These are phyloP conservation scores for Pelusios castaneus DNA, from an alignment of 2,113 vertebrate genomes.

Conservation along the genomic window DNA sequence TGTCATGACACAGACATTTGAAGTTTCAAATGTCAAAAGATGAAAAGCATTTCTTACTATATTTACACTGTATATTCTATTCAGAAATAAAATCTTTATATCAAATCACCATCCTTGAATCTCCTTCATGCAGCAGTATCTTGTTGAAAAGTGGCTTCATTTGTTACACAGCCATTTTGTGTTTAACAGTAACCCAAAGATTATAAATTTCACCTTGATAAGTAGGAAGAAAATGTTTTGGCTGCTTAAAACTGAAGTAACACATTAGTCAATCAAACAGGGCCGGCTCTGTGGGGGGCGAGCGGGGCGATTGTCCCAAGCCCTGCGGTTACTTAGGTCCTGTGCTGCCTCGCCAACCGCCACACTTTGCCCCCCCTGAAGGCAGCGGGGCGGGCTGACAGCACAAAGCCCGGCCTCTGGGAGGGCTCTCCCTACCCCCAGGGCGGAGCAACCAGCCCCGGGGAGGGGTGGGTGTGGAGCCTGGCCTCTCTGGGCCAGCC, in stretches of 20 bases:
- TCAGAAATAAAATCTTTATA: background rate
- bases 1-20: background rate
- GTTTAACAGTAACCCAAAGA: background rate
- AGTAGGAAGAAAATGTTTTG: background rate
- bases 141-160: background rate
- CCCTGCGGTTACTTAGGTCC: too few species aligned
- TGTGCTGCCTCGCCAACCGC: too few species aligned
- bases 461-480: too few species aligned
- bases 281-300: too few species aligned
- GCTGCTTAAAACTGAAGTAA: background rate
- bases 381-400: too few species aligned
- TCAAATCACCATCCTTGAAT: background rate
- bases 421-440: too few species aligned
- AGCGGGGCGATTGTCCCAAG: too few species aligned
- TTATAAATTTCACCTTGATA: conserved; percentile 7
- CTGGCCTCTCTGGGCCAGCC: too few species aligned
- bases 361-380: too few species aligned
- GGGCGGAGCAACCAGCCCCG: too few species aligned
- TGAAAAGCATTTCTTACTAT: background rate
- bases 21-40: background rate
- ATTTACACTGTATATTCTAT: background rate
- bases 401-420: too few species aligned
- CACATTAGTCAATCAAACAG: background rate
- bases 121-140: background rate
- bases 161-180: background rate